Conservation (phyloP, 2,888 invertebrate species). For the Sphaeridia pumilis region DNA sequence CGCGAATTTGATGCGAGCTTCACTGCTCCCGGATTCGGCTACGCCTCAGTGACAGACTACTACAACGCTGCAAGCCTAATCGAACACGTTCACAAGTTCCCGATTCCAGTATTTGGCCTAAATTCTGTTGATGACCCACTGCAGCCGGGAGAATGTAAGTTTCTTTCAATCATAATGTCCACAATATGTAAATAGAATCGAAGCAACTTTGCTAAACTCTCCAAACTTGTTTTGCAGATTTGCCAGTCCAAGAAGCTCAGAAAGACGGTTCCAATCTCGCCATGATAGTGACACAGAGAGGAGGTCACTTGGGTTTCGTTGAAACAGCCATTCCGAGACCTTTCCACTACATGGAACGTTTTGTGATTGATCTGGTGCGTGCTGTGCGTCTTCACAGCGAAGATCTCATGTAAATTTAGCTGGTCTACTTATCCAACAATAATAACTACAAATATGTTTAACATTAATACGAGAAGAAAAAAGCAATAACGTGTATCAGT, state of each 20-base stretch:
- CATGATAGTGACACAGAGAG: constrained; percentile 18
- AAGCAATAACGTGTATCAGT: too few species aligned
- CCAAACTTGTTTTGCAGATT: constrained; percentile 48
- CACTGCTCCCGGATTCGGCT: constrained; percentile 71
- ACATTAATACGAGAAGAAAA: too few species aligned
- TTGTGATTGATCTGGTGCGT: constrained; percentile 28
- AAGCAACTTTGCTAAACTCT: too few species aligned
- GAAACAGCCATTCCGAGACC: constrained; percentile 55
- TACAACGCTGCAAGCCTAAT: constrained; percentile 60
- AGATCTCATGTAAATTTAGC: constrained; percentile 12
- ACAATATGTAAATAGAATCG: too few species aligned
- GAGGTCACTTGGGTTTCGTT: constrained; percentile 49
- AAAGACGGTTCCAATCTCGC: constrained; percentile 44
- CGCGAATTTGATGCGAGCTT: constrained; percentile 73
- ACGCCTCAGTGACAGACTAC: constrained; percentile 64
- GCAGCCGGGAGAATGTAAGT: constrained; percentile 59
- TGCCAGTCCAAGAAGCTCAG: constrained; percentile 54
- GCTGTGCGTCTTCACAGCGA: constrained; percentile 18
- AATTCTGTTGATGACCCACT: constrained; percentile 84
- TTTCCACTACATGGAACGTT: constrained; percentile 35
- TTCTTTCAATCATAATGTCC: too few species aligned
- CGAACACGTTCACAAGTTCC: constrained; percentile 59
- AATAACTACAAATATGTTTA: too few species aligned
- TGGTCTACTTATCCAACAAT: too few species aligned
- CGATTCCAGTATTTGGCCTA: constrained; percentile 65